A percentile compares a stretch with the other conserved stretches of the same genome.
Conservation (phyloP, 1,140 invertebrate genomes). For the Leucophenga varia region DNA sequence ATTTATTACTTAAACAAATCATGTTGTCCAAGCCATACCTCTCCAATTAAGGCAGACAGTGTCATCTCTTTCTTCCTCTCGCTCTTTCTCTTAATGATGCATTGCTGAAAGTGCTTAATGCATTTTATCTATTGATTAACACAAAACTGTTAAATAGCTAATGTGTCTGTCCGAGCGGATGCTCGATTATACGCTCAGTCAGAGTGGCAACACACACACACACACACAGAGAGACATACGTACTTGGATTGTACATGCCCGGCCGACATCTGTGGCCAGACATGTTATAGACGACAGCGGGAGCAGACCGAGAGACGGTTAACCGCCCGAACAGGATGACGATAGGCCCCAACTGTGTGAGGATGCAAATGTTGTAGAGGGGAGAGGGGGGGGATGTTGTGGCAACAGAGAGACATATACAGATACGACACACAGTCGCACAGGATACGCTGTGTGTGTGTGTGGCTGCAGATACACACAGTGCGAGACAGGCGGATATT, state of each 20-base stretch:
- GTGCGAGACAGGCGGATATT: slow-evolving; percentile 17
- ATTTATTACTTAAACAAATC: too few species aligned
- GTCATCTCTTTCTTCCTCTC: too few species aligned
- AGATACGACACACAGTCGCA: slow-evolving; percentile 13
- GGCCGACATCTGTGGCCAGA: slow-evolving; percentile 11
- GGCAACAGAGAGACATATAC: too few species aligned
- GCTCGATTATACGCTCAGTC: too few species aligned
- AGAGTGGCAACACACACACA: not conserved
- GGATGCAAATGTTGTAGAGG: slow-evolving; percentile 12
- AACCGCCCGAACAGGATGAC: slow-evolving; percentile 22
- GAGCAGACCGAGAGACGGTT: slow-evolving; percentile 8
- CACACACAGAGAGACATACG: not conserved
- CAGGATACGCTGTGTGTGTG: slow-evolving; percentile 21
- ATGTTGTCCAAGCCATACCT: too few species aligned
- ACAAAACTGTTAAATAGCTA: slow-evolving; percentile 8
- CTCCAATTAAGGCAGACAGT: too few species aligned
- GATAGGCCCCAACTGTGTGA: slow-evolving; percentile 10
- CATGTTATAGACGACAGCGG: slow-evolving; percentile 8
- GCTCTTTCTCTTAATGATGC: too few species aligned
- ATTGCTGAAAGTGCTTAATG: not conserved
- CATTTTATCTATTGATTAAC: slow-evolving; percentile 14
- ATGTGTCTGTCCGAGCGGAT: slow-evolving; percentile 5
- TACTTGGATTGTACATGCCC: not conserved
- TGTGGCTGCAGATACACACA: not conserved
- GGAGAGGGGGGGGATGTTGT: slow-evolving; percentile 27